Base-by-base conservation (phyloP, 2,797 vertebrate genomes). In the Vespertilio murinus region DNA sequence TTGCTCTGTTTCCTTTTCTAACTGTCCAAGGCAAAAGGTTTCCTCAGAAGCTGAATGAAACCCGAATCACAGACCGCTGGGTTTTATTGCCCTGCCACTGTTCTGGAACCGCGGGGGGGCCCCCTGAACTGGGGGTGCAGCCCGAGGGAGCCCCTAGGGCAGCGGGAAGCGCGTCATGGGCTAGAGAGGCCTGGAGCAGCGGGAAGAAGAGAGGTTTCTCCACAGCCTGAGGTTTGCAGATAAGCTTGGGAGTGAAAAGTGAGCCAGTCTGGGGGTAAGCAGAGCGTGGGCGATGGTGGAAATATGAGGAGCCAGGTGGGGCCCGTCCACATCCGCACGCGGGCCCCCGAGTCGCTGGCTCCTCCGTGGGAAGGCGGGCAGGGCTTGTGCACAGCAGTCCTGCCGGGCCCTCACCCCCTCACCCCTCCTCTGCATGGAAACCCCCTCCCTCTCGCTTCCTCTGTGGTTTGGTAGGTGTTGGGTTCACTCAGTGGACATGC, bases 21-120 rank as follows among this genome's bases (percentile, higher is more conserved):
- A 94, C 5, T 5, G 61, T 95, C 88, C 86, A 52, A 40, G 59
- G 94, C 49, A 54, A 96, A 79, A 30, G 61, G 45, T 94, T 96
- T 96, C 93, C 59, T 90, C 93, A 65, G 94, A 96, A 97, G 73
- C 77, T 95, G 96, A 61, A 85, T 74, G 92, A 89, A 96, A 97
- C 9, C 54, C n/a, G 40, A 96, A 83, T 77, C 95, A 85, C 35
- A 85, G 45, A 61, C 20, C 77, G 30, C 47, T 88, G 30, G 70
- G 25, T 93, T 96, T 97, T 96, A 86, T 89, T 88, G 90, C 91
- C 54, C n/a, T 84, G 85, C 94, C 96, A 97, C 93, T 94, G 88
- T 79, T 85, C 71, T 93, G 73, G 74, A 92, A 78, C 38, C 59
- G 8, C 52, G 52, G 82, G 92, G 35, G 84, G 92, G 35, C 69